These are phyloP conservation scores for Anolis carolinensis DNA, from an alignment of 2,113 vertebrate species.

Conservation along the genomic window DNA sequence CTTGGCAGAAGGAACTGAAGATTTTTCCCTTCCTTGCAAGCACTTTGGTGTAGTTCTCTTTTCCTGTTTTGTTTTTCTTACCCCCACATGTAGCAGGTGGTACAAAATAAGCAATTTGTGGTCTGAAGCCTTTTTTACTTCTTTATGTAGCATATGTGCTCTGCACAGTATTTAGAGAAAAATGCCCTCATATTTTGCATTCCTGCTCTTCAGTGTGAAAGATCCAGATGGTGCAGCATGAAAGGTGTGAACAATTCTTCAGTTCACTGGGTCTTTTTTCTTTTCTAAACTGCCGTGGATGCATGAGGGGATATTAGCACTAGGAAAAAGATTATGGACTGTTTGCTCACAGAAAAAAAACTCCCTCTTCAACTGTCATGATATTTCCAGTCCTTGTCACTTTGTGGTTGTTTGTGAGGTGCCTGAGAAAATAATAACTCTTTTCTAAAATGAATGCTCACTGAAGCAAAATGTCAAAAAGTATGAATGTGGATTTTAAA, in stretches of 20 bases:
- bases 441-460: conserved; percentile 8
- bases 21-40: not conserved
- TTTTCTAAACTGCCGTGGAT: conserved; percentile 36
- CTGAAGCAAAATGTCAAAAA: conserved; percentile 33
- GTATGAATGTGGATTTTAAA: not conserved
- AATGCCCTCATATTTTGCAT: conserved; percentile 31
- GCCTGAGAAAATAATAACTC: not conserved
- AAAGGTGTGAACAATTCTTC: conserved; percentile 34
- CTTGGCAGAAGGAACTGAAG: not conserved
- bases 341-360: conserved; percentile 33
- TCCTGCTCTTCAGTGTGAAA: conserved; percentile 32
- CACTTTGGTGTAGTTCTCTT: not conserved
- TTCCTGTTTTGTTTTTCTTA: not conserved
- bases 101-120: conserved; percentile 29
- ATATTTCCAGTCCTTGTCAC: conserved; percentile 22
- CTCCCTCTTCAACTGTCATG: conserved; percentile 23
- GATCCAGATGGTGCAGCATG: conserved; percentile 33
- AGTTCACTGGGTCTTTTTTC: conserved; percentile 43
- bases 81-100: not conserved
- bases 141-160: conserved; percentile 25
- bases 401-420: conserved; percentile 18
- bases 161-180: conserved; percentile 25
- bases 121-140: not conserved
- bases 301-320: conserved; percentile 14
- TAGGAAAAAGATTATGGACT: conserved; percentile 24